phyloP scores from a whole-genome alignment of 2,888 invertebrate genomes.

The Lasiommata megera region DNA sequence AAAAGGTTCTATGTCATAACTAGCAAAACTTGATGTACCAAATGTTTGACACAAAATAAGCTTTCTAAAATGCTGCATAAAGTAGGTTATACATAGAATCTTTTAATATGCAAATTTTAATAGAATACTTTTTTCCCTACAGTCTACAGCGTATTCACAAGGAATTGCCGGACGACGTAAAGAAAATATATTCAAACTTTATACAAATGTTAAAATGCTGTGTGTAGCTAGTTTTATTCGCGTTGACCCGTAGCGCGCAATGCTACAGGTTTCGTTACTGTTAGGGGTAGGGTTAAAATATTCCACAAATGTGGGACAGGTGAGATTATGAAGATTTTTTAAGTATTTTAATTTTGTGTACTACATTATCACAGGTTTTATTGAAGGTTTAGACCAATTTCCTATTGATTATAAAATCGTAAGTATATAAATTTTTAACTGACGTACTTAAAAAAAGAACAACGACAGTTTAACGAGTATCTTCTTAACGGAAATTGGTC shows the following conservation, averaged over 20 bases:
- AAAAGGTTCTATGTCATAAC: constrained; percentile 70
- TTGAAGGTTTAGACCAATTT: constrained; percentile 35
- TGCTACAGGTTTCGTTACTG: constrained; percentile 80
- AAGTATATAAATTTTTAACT: neutral
- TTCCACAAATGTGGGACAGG: constrained; percentile 78
- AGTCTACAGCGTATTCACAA: constrained; percentile 78
- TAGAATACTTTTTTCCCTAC: constrained; percentile 78
- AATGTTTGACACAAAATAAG: constrained; percentile 3
- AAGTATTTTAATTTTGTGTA: constrained; percentile 66
- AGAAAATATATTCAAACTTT: constrained; percentile 69
- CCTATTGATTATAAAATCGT: constrained; percentile 1
- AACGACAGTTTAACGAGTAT: too few relatives aligned
- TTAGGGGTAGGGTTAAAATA: constrained; percentile 75
- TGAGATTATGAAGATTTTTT: constrained; percentile 77
- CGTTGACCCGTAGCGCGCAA: constrained; percentile 82
- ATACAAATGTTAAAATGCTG: constrained; percentile 68
- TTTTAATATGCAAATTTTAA: constrained; percentile 76
- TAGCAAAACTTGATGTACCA: constrained; percentile 10
- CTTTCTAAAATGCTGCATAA: neutral
- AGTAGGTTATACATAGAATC: constrained; percentile 64
- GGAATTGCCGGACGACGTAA: constrained; percentile 75
- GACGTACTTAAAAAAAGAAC: too few relatives aligned
- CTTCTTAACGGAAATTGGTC: constrained; percentile 30
- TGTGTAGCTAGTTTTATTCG: constrained; percentile 78
- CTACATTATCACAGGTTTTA: constrained; percentile 29